A percentile compares a stretch with the other conserved stretches of the same genome.
Conservation (phyloP, 2,797 vertebrate genomes). For the Oryzias sinensis region DNA sequence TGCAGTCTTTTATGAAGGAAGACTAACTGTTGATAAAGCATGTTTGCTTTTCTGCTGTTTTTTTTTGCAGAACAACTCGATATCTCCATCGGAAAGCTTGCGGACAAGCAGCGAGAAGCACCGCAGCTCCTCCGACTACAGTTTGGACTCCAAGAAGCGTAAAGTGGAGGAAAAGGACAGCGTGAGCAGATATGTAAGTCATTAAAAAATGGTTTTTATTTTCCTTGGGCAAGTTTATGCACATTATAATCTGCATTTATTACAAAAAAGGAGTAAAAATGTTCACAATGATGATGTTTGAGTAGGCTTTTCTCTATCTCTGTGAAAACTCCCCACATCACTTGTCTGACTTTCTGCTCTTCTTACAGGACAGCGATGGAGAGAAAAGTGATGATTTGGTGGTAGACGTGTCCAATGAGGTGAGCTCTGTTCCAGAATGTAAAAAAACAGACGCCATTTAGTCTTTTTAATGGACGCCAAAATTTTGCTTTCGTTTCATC, state of each 20-base stretch:
- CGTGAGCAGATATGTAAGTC: constrained; percentile 92
- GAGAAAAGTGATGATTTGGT: constrained; percentile 99
- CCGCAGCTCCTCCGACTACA: constrained; percentile 89
- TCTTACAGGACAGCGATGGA: constrained; percentile 92
- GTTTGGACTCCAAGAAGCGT: constrained; percentile 91
- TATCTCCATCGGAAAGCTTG: constrained; percentile 93
- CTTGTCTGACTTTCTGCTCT: constrained; percentile 10
- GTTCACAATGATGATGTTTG: no score
- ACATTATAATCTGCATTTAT: background rate
- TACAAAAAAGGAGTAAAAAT: background rate
- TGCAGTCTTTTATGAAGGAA: constrained; percentile 27
- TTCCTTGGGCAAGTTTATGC: background rate
- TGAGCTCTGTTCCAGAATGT: constrained; percentile 48
- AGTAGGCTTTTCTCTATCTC: background rate
- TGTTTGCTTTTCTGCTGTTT: constrained; percentile 27
- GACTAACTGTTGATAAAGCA: constrained; percentile 45
- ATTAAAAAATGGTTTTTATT: constrained; percentile 1
- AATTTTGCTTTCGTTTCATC: constrained; percentile 20
- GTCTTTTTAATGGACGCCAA: background rate
- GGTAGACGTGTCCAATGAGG: constrained; percentile 98
- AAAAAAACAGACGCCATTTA: no score
- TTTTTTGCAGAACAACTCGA: constrained; percentile 86
- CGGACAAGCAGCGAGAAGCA: constrained; percentile 90
- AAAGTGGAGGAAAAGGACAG: constrained; percentile 96
- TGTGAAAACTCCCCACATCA: constrained; percentile 20